These are phyloP conservation scores for Trididemnum miniatum DNA, from an alignment of 23 tunicate species.

Conservation along the genomic window DNA sequence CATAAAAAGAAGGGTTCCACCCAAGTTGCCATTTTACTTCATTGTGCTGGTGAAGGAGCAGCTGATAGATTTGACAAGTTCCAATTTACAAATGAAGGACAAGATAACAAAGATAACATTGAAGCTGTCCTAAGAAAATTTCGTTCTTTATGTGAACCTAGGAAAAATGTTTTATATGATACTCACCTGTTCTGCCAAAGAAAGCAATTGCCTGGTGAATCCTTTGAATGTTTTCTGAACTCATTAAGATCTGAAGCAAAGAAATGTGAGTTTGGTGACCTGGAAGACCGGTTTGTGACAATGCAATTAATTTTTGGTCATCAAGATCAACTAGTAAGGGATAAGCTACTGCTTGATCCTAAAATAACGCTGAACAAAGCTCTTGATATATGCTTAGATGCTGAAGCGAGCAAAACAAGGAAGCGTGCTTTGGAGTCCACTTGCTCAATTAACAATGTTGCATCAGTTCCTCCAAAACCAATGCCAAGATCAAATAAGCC, in stretches of 20 bases:
- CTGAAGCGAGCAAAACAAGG: constrained; percentile 16
- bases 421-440: no score
- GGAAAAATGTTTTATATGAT: neutral
- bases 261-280: neutral
- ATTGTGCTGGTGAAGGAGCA: neutral
- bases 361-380: neutral
- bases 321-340: neutral
- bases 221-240: neutral
- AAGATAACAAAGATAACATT: constrained; percentile 2
- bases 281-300: neutral
- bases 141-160: neutral
- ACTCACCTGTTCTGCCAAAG: neutral
- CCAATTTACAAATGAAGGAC: neutral
- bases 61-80: neutral
- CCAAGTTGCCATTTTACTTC: no score
- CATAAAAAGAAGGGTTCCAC: no score
- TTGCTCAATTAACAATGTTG: no score
- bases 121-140: neutral
- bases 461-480: neutral
- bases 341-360: constrained; percentile 6
- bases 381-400: neutral
- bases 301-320: neutral
- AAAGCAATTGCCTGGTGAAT: constrained; percentile 1
- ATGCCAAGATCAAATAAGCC: neutral
- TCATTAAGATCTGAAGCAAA: neutral